Evolutionary conservation across 2,888 invertebrate species (phyloP), one percentile per base, ranked within the genome.

Genomic region (Cyrtodaria siliqua): DNA sequence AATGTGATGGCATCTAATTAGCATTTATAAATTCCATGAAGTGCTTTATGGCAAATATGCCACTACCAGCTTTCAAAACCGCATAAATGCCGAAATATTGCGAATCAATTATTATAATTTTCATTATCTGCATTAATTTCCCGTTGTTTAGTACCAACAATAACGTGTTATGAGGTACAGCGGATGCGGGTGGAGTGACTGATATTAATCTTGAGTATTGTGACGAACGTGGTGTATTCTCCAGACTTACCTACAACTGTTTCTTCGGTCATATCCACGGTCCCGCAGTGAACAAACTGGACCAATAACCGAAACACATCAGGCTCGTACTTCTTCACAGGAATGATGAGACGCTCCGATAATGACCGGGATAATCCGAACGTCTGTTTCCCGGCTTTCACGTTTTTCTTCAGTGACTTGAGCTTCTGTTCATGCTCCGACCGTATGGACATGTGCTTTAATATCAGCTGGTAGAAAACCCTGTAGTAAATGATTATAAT

Each of bases 261-360:
- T 2, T 53, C 63, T 16, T 61, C 67, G 6, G 60, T 53, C 14
- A 78, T 61, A 27, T 52, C 62, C 2, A 56, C 78, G 8, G 56
- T 40, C 12, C 78, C 78, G 53, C 78, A 69, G 44, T 78, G 78
- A 18, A 78, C 66, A 47, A 73, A 78, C 59, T 78, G 73, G 16
- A 78, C 66, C 33, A 78, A 55, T 73, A 73, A 66, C 53, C 78
- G 73, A 66, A 78, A 78, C 40, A 73, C 78, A 47, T 78, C 68
- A 2, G 66, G 38, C 18, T 70, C 78, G 44, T 78, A 78, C 52
- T 70, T 78, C 27, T 60, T 55, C 9, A 78, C 78, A 4, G 69
- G 69, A 20, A 78, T 78, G 14, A 50, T 40, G 12, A 78, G 50
- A 18, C 66, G 56, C 1, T 55, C 56, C 4, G 8, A 20, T 33